Evolutionary conservation across 2,113 vertebrate genomes (phyloP), one percentile per base, ranked within the genome.

Genomic region (Eulemur macaco): DNA sequence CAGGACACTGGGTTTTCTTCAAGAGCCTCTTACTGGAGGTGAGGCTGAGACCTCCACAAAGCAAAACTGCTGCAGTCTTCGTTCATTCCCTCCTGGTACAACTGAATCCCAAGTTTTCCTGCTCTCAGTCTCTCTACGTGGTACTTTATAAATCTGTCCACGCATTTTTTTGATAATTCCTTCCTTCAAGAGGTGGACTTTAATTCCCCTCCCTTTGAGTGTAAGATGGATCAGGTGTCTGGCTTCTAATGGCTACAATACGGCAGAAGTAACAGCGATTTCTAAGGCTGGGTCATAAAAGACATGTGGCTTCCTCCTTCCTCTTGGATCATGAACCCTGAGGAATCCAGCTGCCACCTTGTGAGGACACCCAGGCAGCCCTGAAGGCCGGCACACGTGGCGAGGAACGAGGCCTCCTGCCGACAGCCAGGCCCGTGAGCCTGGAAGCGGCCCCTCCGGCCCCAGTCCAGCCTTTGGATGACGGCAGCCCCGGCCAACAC

Each of bases 301-400:
- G 39, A 50, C 47, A 18, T 0, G 29, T 5, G 71, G 77, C 71
- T 66, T 21, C 37, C 66, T 77, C 31, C 37, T 64, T 21, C 5
- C 23, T 31, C 68, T n/a, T 10, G 0, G 34, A 8, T 88, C 39
- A 15, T 17, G 11, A 20, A 25, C 21, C 2, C 20, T 6, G 42
- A 1, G 12, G 77, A 73, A 68, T 34, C 69, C 6, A 25, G 89
- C 29, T 4, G 29, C 80, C 73, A 8, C 3, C 6, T 1, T 39
- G 50, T 20, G 6, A 91, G 77, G 77, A 73, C 2, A 8, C 69
- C 37, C 39, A 20, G 42, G 77, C 90, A 86, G 81, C 66, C 27
- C 4, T 0, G 37, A 18, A 20, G 45, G 34, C 45, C 37, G 10
- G 20, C 20, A 45, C 15, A 1, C 0, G 0, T 0, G 2, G 56